Base-by-base conservation (phyloP, 2,888 invertebrate genomes). In the Drosophila basisetae region DNA sequence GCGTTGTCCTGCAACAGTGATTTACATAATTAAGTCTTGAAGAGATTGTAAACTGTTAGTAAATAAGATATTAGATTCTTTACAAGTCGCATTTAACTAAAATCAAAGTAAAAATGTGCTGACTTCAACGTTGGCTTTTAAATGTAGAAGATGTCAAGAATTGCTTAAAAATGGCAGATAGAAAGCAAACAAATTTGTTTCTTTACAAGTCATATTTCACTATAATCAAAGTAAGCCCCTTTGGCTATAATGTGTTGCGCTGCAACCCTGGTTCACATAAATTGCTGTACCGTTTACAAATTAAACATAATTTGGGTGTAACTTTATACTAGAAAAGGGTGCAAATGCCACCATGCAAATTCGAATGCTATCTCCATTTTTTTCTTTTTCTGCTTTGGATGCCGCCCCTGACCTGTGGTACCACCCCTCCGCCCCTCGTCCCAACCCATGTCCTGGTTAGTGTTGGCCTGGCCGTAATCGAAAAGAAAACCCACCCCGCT, bases 291-390 rank as follows among this genome's bases (percentile, higher is more conserved):
- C 35, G 39, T 37, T 54, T 31, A 41, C 58, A 70, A 64, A 71
- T 77, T 68, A 62, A 65, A 64, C 77, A 78, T 72, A 72, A 81
- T 64, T 77, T 68, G 50, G 35, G 49, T 61, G 61, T 55, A 73
- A 65, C 62, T 53, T 77, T 58, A 50, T 22, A 55, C 78, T 78
- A 68, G 62, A 72, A 73, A 73, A 64, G 82, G 73, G 73, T 82
- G 66, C 61, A 55, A 77, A 54, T 55, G 50, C 58, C 16, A 22
- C 65, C 55, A 73, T 78, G 82, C 64, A 80, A 80, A 82, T 79
- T 39, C 49, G 35, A 59, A 65, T 73, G 69, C 35, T 78, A 78
- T 82, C 79, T 82, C 54, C 68, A 78, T 79, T 70, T 67, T 53
- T 59, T 30, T 35, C 37, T 30, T 37, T 25, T 25, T 47, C 25